phyloP scores from a whole-genome alignment of 2,797 vertebrate species.

The Sarcoramphus papa region DNA sequence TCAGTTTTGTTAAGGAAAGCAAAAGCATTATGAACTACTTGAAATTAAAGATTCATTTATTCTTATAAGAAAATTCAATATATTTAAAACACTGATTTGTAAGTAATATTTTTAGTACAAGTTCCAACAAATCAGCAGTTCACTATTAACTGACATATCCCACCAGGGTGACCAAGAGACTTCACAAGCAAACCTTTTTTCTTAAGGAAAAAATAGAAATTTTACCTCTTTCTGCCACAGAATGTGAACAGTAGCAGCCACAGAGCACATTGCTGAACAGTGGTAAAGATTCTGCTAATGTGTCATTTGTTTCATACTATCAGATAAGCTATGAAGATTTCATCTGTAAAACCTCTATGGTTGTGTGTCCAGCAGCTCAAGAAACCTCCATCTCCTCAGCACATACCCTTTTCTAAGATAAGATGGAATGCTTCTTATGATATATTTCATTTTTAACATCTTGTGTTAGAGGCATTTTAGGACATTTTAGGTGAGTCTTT shows the following conservation, averaged over 20 bases:
- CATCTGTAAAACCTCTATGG: not conserved
- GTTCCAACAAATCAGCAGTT: not conserved
- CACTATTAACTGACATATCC: not conserved
- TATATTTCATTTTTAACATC: not conserved
- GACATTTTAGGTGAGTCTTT: not conserved
- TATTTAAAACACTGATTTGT: no score
- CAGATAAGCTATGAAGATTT: not conserved
- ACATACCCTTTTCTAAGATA: not conserved
- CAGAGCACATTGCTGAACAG: not conserved
- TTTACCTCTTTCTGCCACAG: not conserved
- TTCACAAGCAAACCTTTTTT: not conserved
- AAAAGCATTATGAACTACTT: not conserved
- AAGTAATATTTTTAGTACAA: not conserved
- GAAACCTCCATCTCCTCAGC: not conserved
- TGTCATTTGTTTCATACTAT: not conserved
- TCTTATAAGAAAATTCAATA: not conserved
- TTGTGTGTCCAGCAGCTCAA: accelerated
- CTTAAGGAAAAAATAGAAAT: not conserved
- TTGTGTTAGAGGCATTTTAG: not conserved
- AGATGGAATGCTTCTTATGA: not conserved
- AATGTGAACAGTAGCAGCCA: not conserved
- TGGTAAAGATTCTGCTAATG: not conserved
- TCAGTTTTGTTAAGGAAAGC: not conserved
- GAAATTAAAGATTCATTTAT: not conserved
- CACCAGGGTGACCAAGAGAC: not conserved